A percentile compares a stretch with the other conserved stretches of the same genome.
Evolutionary conservation across 2,888 invertebrate species (phyloP).

Genomic region (Parapristionchus giblindavisi): DNA sequence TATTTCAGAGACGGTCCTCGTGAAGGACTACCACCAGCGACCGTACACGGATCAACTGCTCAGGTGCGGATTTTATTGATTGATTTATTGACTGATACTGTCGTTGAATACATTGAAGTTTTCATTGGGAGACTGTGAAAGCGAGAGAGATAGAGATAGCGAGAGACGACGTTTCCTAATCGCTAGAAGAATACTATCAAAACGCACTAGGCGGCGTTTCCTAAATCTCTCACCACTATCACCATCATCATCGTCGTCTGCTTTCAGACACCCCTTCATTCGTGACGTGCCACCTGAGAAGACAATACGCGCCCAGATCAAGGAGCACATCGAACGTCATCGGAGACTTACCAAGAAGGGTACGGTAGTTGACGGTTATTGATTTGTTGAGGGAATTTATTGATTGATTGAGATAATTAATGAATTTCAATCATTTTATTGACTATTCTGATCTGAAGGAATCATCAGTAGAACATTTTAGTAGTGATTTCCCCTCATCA

Average conservation of each 20-base stretch:
- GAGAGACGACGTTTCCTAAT: too few relatives aligned
- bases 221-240: background rate
- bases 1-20: slow-evolving; percentile 83
- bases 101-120: background rate
- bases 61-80: slow-evolving; percentile 19
- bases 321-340: slow-evolving; percentile 94
- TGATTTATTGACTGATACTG: background rate
- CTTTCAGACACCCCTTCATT: slow-evolving; percentile 89
- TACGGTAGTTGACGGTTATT: slow-evolving; percentile 28
- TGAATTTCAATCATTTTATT: background rate
- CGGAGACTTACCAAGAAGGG: slow-evolving; percentile 71
- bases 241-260: background rate
- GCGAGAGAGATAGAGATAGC: too few relatives aligned
- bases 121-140: too few relatives aligned
- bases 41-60: slow-evolving; percentile 97
- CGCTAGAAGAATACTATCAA: too few relatives aligned
- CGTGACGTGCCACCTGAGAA: slow-evolving; percentile 77
- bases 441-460: background rate
- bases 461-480: background rate
- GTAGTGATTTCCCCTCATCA: background rate
- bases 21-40: slow-evolving; percentile 97
- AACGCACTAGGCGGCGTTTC: too few relatives aligned
- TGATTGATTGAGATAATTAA: background rate
- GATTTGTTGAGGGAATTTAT: background rate
- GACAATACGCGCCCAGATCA: slow-evolving; percentile 95